These are phyloP conservation scores for Lepilemur ruficaudatus DNA, from an alignment of 2,797 vertebrate genomes.

Conservation along the genomic window DNA sequence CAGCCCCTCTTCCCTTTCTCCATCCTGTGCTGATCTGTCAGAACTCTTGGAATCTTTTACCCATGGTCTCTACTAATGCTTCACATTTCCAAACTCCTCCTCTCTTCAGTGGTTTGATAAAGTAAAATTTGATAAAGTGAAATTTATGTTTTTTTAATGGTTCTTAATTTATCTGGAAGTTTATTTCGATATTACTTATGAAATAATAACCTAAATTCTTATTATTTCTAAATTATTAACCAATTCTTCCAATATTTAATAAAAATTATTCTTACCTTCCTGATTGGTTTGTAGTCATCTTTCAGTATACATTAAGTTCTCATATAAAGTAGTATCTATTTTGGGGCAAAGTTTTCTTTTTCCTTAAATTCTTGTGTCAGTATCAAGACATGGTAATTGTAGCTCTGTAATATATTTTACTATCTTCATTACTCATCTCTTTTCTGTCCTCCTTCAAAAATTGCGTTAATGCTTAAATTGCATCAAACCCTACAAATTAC, in stretches of 20 bases:
- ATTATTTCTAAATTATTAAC: neutral
- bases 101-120: neutral
- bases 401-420: constrained; percentile 23
- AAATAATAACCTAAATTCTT: neutral
- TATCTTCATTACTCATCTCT: neutral
- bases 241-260: neutral
- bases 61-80: neutral
- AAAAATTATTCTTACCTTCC: constrained; percentile 10
- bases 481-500: neutral
- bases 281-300: neutral
- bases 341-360: neutral
- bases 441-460: neutral
- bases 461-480: neutral
- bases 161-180: neutral
- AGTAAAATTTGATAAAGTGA: neutral
- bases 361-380: constrained; percentile 33
- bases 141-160: neutral
- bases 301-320: constrained; percentile 3
- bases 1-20: neutral
- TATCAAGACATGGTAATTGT: neutral
- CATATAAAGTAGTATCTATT: neutral
- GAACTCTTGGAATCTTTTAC: neutral
- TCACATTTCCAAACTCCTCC: neutral
- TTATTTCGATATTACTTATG: neutral
- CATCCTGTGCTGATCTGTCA: neutral